These are phyloP conservation scores for Lineus longissimus DNA, from an alignment of 1,140 invertebrate species.

Conservation along the genomic window DNA sequence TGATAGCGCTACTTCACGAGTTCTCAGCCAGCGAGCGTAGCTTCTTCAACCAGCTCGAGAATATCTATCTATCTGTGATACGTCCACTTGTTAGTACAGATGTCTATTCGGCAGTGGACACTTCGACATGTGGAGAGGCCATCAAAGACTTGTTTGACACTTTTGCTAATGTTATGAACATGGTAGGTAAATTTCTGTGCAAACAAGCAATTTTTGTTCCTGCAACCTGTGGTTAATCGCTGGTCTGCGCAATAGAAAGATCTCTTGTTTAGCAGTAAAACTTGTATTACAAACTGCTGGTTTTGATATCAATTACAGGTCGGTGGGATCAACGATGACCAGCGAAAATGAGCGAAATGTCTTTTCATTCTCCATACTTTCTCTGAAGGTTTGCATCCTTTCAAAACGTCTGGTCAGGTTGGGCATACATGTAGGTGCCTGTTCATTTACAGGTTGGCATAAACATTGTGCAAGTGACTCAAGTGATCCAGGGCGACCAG, in stretches of 20 bases:
- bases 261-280: no score
- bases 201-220: no score
- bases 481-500: constrained; percentile 64
- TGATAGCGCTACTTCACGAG: constrained; percentile 31
- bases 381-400: no score
- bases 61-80: constrained; percentile 30
- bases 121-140: constrained; percentile 56
- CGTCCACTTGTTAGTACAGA: constrained; percentile 35
- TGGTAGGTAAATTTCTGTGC: constrained; percentile 24
- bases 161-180: constrained; percentile 35
- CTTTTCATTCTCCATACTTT: not conserved
- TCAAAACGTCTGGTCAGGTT: no score
- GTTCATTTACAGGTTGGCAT: constrained; percentile 40
- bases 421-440: no score
- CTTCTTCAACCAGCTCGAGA: constrained; percentile 36
- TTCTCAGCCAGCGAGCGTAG: constrained; percentile 33
- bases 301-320: not conserved
- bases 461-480: constrained; percentile 66
- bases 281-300: no score
- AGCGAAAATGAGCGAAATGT: not conserved
- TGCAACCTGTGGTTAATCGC: no score
- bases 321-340: not conserved
- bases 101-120: constrained; percentile 54
- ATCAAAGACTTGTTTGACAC: constrained; percentile 32
- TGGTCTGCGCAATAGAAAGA: no score